Percentiles rank a stretch among this genome's conserved stretches.
Evolutionary conservation across 2,797 vertebrate species (phyloP).

Genomic region (Benthosema pterotum): DNA sequence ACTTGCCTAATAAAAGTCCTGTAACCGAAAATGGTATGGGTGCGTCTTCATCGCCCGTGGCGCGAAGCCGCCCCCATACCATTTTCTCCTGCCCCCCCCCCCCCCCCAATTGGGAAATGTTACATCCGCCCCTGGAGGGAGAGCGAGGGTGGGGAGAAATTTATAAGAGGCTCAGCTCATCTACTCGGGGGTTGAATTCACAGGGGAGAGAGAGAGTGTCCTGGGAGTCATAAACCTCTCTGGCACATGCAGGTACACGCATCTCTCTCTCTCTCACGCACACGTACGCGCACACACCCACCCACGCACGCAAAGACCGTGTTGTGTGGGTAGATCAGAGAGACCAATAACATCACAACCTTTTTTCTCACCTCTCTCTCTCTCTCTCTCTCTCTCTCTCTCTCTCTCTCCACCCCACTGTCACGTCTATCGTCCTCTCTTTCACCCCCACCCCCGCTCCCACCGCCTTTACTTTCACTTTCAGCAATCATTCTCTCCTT

Average conservation of each 20-base stretch:
- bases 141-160: slow-evolving; percentile 31
- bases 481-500: slow-evolving; percentile 1
- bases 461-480: slow-evolving; percentile 33
- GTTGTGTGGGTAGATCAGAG: slow-evolving; percentile 44
- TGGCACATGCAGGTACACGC: slow-evolving; percentile 27
- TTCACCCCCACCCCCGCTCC: slow-evolving; percentile 25
- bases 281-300: slow-evolving; percentile 6
- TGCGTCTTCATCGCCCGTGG: too few relatives aligned
- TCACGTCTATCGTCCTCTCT: slow-evolving; percentile 18
- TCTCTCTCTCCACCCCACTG: background rate
- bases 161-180: slow-evolving; percentile 1
- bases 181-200: slow-evolving; percentile 36
- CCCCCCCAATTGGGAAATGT: too few relatives aligned
- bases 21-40: too few relatives aligned
- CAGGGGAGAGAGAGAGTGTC: slow-evolving; percentile 6
- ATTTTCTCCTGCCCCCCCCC: too few relatives aligned
- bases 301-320: slow-evolving; percentile 3
- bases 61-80: too few relatives aligned
- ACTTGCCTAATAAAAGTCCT: too few relatives aligned
- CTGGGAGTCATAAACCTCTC: slow-evolving; percentile 36
- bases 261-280: background rate
- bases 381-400: slow-evolving; percentile 51
- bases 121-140: too few relatives aligned
- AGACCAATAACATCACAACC: slow-evolving; percentile 71
- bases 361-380: slow-evolving; percentile 62